A percentile compares a stretch with the other conserved stretches of the same genome.
phyloP scores from a whole-genome alignment of 2,888 invertebrate genomes.

The Tryphoninae sp. region DNA sequence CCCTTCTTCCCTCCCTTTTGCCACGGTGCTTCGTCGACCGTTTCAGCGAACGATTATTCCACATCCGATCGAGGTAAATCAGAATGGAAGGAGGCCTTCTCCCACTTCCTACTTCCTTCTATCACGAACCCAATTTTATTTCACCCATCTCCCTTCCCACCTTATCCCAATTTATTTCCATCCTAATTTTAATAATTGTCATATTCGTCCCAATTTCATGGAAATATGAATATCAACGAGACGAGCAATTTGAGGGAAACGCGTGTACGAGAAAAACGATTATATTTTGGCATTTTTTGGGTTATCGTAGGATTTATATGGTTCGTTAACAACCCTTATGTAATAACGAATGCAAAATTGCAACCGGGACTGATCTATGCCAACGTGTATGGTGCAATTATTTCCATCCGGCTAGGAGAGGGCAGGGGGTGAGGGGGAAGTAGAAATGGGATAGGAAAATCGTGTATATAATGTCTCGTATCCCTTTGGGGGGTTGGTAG shows the following conservation, averaged over 20 bases:
- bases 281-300: no score
- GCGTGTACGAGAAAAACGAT: no score
- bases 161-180: neutral
- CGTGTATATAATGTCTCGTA: neutral
- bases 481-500: neutral
- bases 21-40: conserved; percentile 21
- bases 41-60: conserved; percentile 54
- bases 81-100: conserved; percentile 14
- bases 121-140: conserved; percentile 22
- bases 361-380: neutral
- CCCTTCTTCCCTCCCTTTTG: conserved; percentile 41
- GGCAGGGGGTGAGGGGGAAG: neutral
- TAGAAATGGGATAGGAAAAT: conserved; percentile 19
- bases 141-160: neutral
- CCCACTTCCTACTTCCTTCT: neutral
- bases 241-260: no score
- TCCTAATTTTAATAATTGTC: no score
- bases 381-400: neutral
- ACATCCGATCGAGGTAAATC: conserved; percentile 45
- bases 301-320: neutral
- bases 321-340: neutral
- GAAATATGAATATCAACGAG: no score
- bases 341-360: neutral
- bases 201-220: no score
- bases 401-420: neutral